These are phyloP conservation scores for Muntiacus reevesi DNA, from an alignment of 2,113 vertebrate species.

Conservation along the genomic window DNA sequence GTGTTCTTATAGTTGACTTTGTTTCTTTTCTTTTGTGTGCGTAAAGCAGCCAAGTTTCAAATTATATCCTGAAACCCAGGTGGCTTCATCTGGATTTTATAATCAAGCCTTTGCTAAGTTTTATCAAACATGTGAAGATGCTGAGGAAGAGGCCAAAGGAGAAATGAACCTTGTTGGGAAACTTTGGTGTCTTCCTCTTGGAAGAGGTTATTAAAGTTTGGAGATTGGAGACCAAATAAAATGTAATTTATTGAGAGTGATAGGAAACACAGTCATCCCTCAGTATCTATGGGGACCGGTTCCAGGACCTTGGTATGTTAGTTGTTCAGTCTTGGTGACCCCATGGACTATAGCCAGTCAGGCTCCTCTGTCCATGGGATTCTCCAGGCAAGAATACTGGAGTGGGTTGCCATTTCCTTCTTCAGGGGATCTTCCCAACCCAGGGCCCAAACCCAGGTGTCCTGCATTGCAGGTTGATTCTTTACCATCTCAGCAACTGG, in stretches of 20 bases:
- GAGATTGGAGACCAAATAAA: not conserved
- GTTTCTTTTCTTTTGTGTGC: not conserved
- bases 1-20: not conserved
- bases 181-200: not conserved
- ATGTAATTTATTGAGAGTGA: not conserved
- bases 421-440: not conserved
- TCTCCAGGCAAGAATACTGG: not conserved
- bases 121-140: not conserved
- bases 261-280: not conserved
- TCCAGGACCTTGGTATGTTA: not conserved
- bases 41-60: conserved; percentile 33
- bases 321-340: not conserved
- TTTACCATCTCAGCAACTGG: not conserved
- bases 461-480: not conserved
- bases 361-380: not conserved
- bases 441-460: not conserved
- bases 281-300: not conserved
- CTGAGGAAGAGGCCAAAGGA: not conserved
- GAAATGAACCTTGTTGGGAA: not conserved
- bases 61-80: conserved; percentile 40
- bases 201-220: not conserved
- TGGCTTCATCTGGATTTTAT: conserved; percentile 56
- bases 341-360: not conserved
- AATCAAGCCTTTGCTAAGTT: conserved; percentile 8
- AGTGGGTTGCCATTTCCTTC: not conserved